Percentiles rank a stretch among this genome's conserved stretches.
Evolutionary conservation across 2,113 vertebrate genomes (phyloP).

Genomic region (Psephotus haematonotus): DNA sequence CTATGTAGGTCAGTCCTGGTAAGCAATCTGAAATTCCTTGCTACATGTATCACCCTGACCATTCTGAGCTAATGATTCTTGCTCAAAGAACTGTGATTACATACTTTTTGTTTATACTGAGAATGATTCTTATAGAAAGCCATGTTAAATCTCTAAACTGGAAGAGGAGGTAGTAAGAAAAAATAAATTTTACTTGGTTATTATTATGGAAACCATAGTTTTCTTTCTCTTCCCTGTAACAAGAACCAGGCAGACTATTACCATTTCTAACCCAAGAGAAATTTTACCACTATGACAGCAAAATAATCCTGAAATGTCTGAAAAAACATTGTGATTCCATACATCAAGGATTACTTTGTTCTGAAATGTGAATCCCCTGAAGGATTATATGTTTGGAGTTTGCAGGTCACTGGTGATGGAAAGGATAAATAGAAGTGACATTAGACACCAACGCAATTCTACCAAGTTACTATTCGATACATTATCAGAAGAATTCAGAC

Average conservation of each 20-base stretch:
- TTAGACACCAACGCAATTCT: neutral
- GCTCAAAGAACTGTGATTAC: neutral
- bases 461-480: neutral
- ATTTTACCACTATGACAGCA: neutral
- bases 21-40: neutral
- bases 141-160: neutral
- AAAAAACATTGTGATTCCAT: neutral
- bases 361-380: constrained; percentile 10
- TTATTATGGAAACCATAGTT: neutral
- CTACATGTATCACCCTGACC: neutral
- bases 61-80: neutral
- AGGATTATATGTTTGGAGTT: neutral
- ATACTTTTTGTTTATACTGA: neutral
- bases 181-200: neutral
- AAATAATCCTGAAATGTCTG: neutral
- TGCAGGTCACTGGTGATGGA: constrained; percentile 20
- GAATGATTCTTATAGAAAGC: neutral
- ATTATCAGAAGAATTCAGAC: neutral
- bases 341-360: neutral
- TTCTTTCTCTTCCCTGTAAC: neutral
- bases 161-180: neutral
- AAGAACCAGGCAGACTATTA: neutral
- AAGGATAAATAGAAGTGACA: constrained; percentile 34
- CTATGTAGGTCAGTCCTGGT: neutral
- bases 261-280: neutral